These are phyloP conservation scores for Silurus asotus DNA, from an alignment of 2,113 vertebrate species.

Conservation along the genomic window DNA sequence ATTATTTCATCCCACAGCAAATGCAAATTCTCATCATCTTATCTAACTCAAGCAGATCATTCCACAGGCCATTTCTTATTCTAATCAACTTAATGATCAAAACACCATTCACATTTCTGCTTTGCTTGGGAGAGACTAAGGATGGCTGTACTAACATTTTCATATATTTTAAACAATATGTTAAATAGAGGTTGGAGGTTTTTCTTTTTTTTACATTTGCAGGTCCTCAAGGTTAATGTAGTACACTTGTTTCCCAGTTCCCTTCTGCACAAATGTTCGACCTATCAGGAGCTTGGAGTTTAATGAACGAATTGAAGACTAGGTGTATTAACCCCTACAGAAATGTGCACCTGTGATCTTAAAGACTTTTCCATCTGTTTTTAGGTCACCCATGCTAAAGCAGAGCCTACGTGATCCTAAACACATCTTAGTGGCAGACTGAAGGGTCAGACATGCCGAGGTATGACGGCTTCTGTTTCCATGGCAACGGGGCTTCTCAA, in stretches of 20 bases:
- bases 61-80: background rate
- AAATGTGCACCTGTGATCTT: background rate
- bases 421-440: background rate
- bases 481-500: slow-evolving; percentile 55
- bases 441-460: slow-evolving; percentile 4
- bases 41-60: background rate
- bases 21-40: background rate
- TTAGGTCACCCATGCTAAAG: background rate
- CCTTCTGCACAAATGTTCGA: background rate
- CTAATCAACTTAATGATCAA: background rate
- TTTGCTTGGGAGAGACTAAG: background rate
- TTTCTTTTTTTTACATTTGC: background rate
- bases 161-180: background rate
- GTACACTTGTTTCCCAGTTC: background rate
- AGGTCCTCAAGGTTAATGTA: background rate
- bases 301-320: background rate
- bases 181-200: background rate
- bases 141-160: background rate
- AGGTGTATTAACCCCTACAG: too few relatives aligned
- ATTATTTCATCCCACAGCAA: background rate
- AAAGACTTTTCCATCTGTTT: background rate
- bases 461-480: slow-evolving; percentile 54
- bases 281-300: background rate
- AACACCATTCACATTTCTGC: background rate
- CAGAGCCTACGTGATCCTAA: background rate